phyloP scores from a whole-genome alignment of 2,113 vertebrate species.

The Trichechus manatus region DNA sequence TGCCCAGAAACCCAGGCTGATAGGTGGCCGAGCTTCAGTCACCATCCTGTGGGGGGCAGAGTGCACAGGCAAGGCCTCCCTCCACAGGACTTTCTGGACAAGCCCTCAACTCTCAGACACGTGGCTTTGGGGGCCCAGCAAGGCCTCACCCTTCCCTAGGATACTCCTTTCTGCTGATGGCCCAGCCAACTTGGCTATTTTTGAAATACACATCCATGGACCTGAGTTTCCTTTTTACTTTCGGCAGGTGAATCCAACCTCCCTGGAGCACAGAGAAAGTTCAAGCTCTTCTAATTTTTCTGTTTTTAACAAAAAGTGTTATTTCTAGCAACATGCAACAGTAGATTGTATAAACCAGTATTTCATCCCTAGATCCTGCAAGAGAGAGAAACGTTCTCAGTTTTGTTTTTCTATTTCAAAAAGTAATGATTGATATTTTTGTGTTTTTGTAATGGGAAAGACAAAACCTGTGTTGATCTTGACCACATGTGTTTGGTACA shows the following conservation, averaged over 20 bases:
- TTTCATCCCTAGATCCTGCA: slow-evolving; percentile 86
- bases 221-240: slow-evolving; percentile 54
- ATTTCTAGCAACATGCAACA: slow-evolving; percentile 88
- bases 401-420: slow-evolving; percentile 73
- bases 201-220: slow-evolving; percentile 58
- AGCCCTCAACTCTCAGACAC: background rate
- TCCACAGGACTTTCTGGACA: slow-evolving; percentile 68
- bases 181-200: slow-evolving; percentile 1
- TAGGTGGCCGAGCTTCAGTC: background rate
- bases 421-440: slow-evolving; percentile 50
- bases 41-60: background rate
- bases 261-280: slow-evolving; percentile 90
- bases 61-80: background rate
- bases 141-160: background rate
- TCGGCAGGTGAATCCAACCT: slow-evolving; percentile 88
- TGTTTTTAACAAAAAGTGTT: slow-evolving; percentile 86
- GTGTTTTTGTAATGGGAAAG: slow-evolving; percentile 77
- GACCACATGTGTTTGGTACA: slow-evolving; percentile 99
- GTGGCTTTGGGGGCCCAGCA: fast-evolving
- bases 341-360: slow-evolving; percentile 88
- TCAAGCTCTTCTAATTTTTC: slow-evolving; percentile 83
- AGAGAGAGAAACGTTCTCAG: slow-evolving; percentile 78
- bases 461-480: slow-evolving; percentile 90
- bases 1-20: background rate
- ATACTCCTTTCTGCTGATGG: slow-evolving; percentile 49